These are phyloP conservation scores for Tyria jacobaeae DNA, from an alignment of 2,888 invertebrate species.

Conservation along the genomic window DNA sequence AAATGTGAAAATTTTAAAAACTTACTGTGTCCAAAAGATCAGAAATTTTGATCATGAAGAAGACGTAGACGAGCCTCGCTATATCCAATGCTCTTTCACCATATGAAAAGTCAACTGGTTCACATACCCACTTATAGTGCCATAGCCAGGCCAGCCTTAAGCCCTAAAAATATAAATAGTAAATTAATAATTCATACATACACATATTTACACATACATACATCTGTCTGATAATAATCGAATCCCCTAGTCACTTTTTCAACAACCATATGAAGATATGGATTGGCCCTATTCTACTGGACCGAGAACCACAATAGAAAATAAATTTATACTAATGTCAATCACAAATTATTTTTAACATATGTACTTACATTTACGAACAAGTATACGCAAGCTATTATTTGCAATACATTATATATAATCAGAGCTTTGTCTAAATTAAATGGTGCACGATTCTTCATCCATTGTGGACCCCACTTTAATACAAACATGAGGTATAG, in stretches of 20 bases:
- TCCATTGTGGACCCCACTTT: conserved; percentile 90
- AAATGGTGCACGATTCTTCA: conserved; percentile 89
- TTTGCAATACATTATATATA: conserved; percentile 90
- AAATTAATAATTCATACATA: background rate
- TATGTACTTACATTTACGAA: conserved; percentile 84
- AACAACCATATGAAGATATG: too few relatives aligned
- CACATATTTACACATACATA: too few relatives aligned
- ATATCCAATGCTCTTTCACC: conserved; percentile 49
- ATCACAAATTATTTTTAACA: background rate
- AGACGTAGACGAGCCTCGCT: conserved; percentile 54
- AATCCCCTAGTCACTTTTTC: too few relatives aligned
- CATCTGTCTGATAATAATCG: too few relatives aligned
- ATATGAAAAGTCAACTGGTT: conserved; percentile 67
- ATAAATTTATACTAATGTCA: too few relatives aligned
- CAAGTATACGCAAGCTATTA: conserved; percentile 84
- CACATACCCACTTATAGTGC: conserved; percentile 76
- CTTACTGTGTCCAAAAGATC: conserved; percentile 79
- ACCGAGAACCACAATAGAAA: too few relatives aligned
- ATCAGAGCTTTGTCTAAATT: conserved; percentile 89
- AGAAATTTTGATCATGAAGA: conserved; percentile 66
- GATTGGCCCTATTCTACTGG: too few relatives aligned
- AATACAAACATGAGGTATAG: conserved; percentile 90
- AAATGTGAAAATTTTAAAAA: conserved; percentile 22
- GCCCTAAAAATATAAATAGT: conserved; percentile 47
- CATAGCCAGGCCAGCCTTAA: conserved; percentile 75